These are phyloP conservation scores for Sceliomorpha sp. DNA, from an alignment of 2,888 invertebrate genomes.

Conservation along the genomic window DNA sequence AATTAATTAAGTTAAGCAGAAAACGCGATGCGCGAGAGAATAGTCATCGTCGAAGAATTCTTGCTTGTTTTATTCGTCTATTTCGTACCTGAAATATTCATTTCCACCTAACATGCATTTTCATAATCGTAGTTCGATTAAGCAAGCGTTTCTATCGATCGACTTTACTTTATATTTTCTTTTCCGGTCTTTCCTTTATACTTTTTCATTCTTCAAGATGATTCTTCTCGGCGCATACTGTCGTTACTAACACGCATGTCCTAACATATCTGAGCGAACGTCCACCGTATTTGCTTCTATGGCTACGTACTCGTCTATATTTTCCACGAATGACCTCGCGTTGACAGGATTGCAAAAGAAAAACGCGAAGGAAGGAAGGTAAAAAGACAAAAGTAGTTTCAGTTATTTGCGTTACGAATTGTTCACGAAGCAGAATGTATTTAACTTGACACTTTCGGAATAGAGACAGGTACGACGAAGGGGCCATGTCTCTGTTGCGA, in stretches of 20 bases:
- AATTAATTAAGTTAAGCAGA: constrained; percentile 33
- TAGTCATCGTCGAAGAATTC: constrained; percentile 51
- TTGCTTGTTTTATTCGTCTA: constrained; percentile 6
- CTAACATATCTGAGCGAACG: constrained; percentile 67
- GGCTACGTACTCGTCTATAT: too few relatives aligned
- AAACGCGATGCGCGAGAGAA: constrained; percentile 34
- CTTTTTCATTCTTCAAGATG: constrained; percentile 41
- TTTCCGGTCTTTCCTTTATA: constrained; percentile 29
- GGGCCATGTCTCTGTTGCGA: too few relatives aligned
- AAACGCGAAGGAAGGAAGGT: too few relatives aligned
- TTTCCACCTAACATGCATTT: not conserved
- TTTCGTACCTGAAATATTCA: not conserved
- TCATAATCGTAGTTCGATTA: not conserved
- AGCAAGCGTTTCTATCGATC: not conserved
- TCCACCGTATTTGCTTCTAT: constrained; percentile 40
- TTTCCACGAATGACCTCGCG: too few relatives aligned
- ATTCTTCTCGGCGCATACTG: constrained; percentile 52
- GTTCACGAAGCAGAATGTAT: too few relatives aligned
- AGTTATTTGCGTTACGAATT: too few relatives aligned
- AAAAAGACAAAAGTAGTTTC: too few relatives aligned
- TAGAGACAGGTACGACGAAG: too few relatives aligned
- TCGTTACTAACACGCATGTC: constrained; percentile 58
- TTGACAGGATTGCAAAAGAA: too few relatives aligned
- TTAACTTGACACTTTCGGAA: too few relatives aligned
- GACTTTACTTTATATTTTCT: too few relatives aligned